phyloP scores from a whole-genome alignment of 2,888 invertebrate genomes.

The Zygaena filipendulae region DNA sequence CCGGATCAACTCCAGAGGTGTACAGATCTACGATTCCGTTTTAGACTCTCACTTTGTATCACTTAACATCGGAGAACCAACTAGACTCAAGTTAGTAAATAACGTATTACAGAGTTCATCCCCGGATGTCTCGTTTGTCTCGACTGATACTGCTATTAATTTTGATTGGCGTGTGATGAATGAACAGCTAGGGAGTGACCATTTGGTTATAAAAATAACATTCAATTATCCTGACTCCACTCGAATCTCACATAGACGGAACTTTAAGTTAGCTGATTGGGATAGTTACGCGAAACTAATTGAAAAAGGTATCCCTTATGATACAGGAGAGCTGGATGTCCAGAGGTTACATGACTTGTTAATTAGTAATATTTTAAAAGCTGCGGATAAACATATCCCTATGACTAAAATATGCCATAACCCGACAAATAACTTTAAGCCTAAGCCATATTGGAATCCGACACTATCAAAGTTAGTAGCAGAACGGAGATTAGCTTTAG shows the following conservation, averaged over 20 bases:
- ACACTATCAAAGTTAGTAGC: too few species aligned
- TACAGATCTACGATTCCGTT: constrained; percentile 8
- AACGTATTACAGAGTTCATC: constrained; percentile 7
- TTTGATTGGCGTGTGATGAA: constrained; percentile 10
- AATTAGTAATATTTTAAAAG: too few species aligned
- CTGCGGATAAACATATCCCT: constrained; percentile 8
- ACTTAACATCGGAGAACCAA: constrained; percentile 10
- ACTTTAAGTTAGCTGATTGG: constrained; percentile 11
- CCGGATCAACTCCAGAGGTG: constrained; percentile 11
- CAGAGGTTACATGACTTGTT: constrained; percentile 8
- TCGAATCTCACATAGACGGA: constrained; percentile 2
- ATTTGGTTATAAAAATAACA: constrained; percentile 12
- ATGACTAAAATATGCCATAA: constrained; percentile 5
- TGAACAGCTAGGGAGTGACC: constrained; percentile 12
- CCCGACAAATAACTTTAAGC: too few species aligned
- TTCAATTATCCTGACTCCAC: background rate
- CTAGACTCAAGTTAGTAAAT: constrained; percentile 11
- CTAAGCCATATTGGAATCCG: too few species aligned
- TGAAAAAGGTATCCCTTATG: background rate
- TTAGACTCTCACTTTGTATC: constrained; percentile 8
- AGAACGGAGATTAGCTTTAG: too few species aligned
- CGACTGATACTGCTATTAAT: constrained; percentile 10
- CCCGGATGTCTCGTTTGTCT: constrained; percentile 12
- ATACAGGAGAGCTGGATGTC: background rate
- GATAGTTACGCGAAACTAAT: background rate